phyloP scores from a whole-genome alignment of 2,888 invertebrate species.

The Nymphalis c-album region DNA sequence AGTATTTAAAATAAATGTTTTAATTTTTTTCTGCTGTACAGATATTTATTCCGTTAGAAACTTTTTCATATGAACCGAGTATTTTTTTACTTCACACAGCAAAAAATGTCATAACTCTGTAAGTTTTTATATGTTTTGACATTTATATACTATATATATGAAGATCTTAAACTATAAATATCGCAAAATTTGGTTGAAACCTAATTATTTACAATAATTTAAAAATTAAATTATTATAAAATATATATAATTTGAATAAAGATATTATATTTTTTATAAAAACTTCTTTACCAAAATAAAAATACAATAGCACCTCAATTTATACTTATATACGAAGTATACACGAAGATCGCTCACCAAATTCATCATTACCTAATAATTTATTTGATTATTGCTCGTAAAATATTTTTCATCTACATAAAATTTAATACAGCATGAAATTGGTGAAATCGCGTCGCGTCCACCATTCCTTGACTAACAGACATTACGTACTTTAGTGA shows the following conservation, averaged over 20 bases:
- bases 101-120: too few species aligned
- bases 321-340: neutral
- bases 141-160: too few species aligned
- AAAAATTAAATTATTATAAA: neutral
- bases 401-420: conserved; percentile 24
- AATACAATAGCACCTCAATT: neutral
- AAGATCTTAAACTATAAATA: too few species aligned
- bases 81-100: too few species aligned
- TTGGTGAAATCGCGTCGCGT: conserved; percentile 33
- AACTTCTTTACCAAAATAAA: too few species aligned
- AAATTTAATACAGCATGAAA: conserved; percentile 33
- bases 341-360: neutral
- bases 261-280: too few species aligned
- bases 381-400: conserved; percentile 18
- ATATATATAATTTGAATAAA: neutral
- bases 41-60: too few species aligned
- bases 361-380: conserved; percentile 7
- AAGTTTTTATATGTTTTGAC: too few species aligned
- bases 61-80: too few species aligned
- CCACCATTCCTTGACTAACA: conserved; percentile 44
- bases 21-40: neutral
- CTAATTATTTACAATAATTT: neutral
- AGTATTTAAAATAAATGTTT: neutral
- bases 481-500: conserved; percentile 59
- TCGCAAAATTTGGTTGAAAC: neutral